phyloP scores from a whole-genome alignment of 37 sponge, comb jelly and placozoan species.

The Beroe forskalii region DNA sequence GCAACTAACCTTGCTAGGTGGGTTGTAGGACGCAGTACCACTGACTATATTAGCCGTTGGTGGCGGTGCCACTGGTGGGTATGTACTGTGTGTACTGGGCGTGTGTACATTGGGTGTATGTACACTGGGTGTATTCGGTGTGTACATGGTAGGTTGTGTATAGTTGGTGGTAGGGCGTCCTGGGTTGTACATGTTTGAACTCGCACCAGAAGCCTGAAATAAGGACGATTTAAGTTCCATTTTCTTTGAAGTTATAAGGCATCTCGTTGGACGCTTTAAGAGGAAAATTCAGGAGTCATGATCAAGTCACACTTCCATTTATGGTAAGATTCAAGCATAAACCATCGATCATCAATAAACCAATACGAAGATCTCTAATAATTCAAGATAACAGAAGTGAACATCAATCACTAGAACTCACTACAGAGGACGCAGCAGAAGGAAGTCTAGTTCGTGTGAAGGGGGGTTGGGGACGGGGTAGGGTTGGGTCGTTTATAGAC shows the following conservation, averaged over 20 bases:
- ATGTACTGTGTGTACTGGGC: neutral
- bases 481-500: slow-evolving; percentile 39
- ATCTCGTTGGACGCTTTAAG: too few relatives aligned
- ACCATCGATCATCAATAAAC: too few relatives aligned
- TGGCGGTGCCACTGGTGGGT: neutral
- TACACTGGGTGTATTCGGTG: neutral
- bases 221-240: neutral
- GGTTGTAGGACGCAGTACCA: slow-evolving; percentile 11
- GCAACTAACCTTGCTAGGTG: slow-evolving; percentile 51
- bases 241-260: too few relatives aligned
- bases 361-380: too few relatives aligned
- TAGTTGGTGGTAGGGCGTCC: neutral
- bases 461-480: slow-evolving; percentile 44
- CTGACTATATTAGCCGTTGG: slow-evolving; percentile 37
- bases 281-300: too few relatives aligned
- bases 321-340: too few relatives aligned
- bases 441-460: slow-evolving; percentile 11
- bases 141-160: neutral
- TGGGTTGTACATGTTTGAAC: neutral
- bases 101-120: neutral
- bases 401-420: neutral
- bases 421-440: neutral
- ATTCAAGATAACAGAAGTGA: too few relatives aligned
- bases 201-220: neutral
- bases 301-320: too few relatives aligned